Conservation (phyloP, 2,797 vertebrate genomes). For the Falco rusticolus region DNA sequence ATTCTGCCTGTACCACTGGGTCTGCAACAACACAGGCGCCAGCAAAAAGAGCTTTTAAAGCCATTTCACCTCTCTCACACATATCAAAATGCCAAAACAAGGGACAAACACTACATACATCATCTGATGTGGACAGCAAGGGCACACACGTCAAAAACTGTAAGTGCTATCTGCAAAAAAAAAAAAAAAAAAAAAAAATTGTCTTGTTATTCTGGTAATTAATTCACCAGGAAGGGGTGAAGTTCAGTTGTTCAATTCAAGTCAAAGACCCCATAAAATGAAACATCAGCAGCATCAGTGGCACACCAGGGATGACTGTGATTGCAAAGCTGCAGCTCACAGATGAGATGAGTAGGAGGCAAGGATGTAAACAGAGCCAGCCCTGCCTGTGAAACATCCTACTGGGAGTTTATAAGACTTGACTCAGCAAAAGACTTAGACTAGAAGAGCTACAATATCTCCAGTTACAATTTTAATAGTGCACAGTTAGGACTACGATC, state of each 20-base stretch:
- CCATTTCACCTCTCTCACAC: slow-evolving; percentile 64
- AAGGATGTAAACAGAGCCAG: slow-evolving; percentile 35
- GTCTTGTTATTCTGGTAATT: slow-evolving; percentile 70
- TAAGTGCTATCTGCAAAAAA: slow-evolving; percentile 50
- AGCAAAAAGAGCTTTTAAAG: slow-evolving; percentile 68
- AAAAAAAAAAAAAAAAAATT: neutral
- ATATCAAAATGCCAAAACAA: slow-evolving; percentile 67
- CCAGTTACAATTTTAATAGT: neutral
- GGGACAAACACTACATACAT: slow-evolving; percentile 65
- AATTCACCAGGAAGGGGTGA: slow-evolving; percentile 64
- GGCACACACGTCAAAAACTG: slow-evolving; percentile 54
- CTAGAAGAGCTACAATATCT: neutral
- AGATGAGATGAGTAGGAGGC: slow-evolving; percentile 13
- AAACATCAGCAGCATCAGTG: slow-evolving; percentile 37
- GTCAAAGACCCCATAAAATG: slow-evolving; percentile 58
- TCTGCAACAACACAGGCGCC: slow-evolving; percentile 63
- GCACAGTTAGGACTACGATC: neutral
- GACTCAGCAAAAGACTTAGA: neutral
- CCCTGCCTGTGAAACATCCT: neutral
- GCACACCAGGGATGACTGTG: slow-evolving; percentile 30
- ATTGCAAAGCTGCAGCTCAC: slow-evolving; percentile 28
- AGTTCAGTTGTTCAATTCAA: slow-evolving; percentile 59
- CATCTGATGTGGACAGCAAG: slow-evolving; percentile 64
- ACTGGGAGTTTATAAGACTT: slow-evolving; percentile 21
- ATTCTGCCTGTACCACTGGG: neutral